Conservation (phyloP, 2,888 invertebrate species). For the Pyrrhia umbra region DNA sequence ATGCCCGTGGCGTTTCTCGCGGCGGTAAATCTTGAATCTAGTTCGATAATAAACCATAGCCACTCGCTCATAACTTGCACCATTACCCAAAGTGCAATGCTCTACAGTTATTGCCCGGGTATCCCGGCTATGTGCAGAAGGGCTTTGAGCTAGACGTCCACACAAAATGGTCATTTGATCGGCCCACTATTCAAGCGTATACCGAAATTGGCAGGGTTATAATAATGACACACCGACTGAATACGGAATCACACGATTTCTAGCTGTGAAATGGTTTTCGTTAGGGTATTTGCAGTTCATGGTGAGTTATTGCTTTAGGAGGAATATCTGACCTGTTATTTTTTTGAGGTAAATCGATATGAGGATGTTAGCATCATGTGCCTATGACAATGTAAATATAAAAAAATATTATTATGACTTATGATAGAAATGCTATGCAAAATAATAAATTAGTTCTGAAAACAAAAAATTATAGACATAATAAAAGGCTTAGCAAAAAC, state of each 20-base stretch:
- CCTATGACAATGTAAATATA: too few species aligned
- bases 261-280: conserved; percentile 20
- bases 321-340: neutral
- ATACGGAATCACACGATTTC: conserved; percentile 55
- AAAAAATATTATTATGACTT: too few species aligned
- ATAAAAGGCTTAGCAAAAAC: too few species aligned
- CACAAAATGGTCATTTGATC: conserved; percentile 65
- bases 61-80: conserved; percentile 42
- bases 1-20: too few species aligned
- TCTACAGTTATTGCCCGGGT: conserved; percentile 64
- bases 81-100: conserved; percentile 68
- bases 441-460: too few species aligned
- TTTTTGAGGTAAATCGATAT: neutral
- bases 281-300: conserved; percentile 5
- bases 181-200: conserved; percentile 60
- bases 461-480: too few species aligned
- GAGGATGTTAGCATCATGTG: too few species aligned
- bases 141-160: conserved; percentile 63
- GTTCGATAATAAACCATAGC: too few species aligned
- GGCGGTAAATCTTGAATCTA: too few species aligned
- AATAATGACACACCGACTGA: conserved; percentile 59
- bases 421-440: too few species aligned
- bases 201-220: conserved; percentile 67
- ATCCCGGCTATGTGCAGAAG: conserved; percentile 64
- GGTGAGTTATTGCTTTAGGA: neutral